Evolutionary conservation across 2,888 invertebrate species (phyloP).

Genomic region (Campoplex nolae): DNA sequence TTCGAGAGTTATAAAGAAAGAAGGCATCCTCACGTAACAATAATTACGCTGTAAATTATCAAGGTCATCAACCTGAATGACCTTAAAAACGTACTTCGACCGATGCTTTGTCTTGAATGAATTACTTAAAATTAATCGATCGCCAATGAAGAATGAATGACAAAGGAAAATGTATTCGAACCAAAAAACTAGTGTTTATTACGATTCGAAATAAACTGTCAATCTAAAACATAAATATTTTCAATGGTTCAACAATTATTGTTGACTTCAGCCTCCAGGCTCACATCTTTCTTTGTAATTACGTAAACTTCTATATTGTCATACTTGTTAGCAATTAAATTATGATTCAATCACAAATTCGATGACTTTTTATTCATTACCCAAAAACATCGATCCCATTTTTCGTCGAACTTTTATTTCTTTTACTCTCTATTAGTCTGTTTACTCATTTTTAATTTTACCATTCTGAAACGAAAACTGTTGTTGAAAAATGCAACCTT

Average conservation of each 20-base stretch:
- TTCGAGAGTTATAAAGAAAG: constrained; percentile 2
- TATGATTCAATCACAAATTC: constrained; percentile 47
- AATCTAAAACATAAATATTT: background rate
- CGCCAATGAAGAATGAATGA: background rate
- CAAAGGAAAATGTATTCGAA: background rate
- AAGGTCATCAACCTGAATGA: background rate
- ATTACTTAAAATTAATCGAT: background rate
- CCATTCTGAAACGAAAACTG: too few relatives aligned
- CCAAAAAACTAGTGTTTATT: background rate
- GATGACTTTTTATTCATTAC: constrained; percentile 17
- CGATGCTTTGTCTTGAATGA: background rate
- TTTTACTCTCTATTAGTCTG: too few relatives aligned
- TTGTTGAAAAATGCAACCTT: too few relatives aligned
- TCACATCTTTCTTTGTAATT: background rate
- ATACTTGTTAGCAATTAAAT: constrained; percentile 58
- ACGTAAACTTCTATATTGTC: constrained; percentile 39
- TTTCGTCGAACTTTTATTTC: too few relatives aligned
- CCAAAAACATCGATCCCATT: background rate
- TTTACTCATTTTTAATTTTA: too few relatives aligned
- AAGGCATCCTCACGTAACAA: background rate
- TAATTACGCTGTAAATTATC: background rate
- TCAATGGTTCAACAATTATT: background rate
- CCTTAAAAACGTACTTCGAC: background rate
- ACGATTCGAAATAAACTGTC: background rate
- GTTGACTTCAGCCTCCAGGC: background rate